These are phyloP conservation scores for Eupsittula cactorum DNA, from an alignment of 2,113 vertebrate species.

Conservation along the genomic window DNA sequence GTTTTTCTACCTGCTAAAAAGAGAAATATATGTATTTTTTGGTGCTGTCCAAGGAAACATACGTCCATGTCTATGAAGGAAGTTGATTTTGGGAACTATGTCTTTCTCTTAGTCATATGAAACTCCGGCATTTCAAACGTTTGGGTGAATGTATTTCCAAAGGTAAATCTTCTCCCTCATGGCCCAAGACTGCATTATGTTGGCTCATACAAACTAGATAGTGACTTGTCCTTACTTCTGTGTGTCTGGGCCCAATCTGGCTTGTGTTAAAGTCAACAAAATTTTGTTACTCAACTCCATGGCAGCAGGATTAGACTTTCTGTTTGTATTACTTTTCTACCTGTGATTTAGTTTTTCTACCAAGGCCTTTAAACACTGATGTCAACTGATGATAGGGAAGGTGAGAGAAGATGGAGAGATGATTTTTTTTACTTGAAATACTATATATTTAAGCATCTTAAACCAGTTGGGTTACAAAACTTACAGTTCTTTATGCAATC, in stretches of 20 bases:
- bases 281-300: background rate
- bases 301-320: constrained; percentile 26
- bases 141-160: background rate
- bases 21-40: background rate
- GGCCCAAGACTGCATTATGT: background rate
- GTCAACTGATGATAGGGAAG: background rate
- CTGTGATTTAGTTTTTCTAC: constrained; percentile 18
- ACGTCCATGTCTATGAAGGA: background rate
- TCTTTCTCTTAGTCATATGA: background rate
- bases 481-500: background rate
- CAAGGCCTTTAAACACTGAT: background rate
- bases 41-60: background rate
- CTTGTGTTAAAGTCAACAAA: background rate
- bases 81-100: background rate
- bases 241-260: background rate
- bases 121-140: background rate
- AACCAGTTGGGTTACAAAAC: background rate
- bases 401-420: background rate
- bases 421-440: background rate
- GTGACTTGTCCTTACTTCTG: background rate
- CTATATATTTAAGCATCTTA: background rate
- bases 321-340: constrained; percentile 38
- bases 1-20: background rate
- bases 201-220: background rate
- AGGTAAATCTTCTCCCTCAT: background rate